Base-by-base conservation (phyloP, 2,113 vertebrate species). In the Odocoileus hemionus region DNA sequence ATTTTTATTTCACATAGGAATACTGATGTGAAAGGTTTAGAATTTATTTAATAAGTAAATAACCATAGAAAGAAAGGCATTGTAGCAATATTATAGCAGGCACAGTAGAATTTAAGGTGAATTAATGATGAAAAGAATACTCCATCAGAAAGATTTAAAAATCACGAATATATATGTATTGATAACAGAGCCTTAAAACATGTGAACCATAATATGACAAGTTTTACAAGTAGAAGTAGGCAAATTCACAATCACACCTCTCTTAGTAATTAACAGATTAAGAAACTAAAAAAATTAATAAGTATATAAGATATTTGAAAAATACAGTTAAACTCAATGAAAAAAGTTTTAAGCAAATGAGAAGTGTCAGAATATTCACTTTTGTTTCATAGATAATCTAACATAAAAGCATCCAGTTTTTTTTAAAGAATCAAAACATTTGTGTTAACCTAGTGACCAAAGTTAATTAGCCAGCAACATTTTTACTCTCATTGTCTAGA, bases 261-360 rank as follows among this genome's bases (percentile, higher is more conserved):
- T 96, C 60, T 74, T 43, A 21, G 36, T 95, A 76, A 91, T 58
- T 84, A 80, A 74, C 23, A 92, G 33, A 47, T 91, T 85, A 84
- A 86, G 76, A 95, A 94, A 43, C 11, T 78, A 28, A 36, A 84
- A 83, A 95, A 94, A 50, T 85, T 39, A 91, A 16, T 45, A 78
- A 91, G 64, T 79, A 30, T 92, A 28, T 58, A 83, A 94, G 39
- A 88, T 52, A 94, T 90, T 88, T 95, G 13, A 94, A 85, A 36
- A 89, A 55, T 47, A 43, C 3, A 87, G 4, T 82, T 96, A 76
- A 94, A 89, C 6, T 52, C 78, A 57, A 58, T 58, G 17, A 8
- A 70, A 97, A 94, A 61, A 23, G 7, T 8, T 64, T 95, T 82
- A 89, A 80, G 19, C 30, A 96, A 96, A 67, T 60, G 47, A 92